Evolutionary conservation across 2,797 vertebrate genomes (phyloP).

Genomic region (Pipistrellus kuhlii): DNA sequence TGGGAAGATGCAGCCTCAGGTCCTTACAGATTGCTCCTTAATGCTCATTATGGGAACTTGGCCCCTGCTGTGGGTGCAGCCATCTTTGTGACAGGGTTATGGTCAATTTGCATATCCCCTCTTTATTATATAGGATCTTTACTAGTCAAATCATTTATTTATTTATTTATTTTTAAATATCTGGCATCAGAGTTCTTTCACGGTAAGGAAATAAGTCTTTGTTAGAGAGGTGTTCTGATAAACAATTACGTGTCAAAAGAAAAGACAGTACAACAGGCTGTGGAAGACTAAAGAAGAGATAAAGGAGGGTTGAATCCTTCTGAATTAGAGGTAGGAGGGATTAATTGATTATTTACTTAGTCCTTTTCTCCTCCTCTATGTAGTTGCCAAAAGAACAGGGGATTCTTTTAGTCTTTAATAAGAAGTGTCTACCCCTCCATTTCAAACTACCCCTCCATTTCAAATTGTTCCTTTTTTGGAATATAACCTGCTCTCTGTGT

Average conservation of each 20-base stretch:
- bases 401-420: neutral
- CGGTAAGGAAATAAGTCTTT: neutral
- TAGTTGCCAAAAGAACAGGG: neutral
- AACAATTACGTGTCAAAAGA: neutral
- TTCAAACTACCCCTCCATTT: neutral
- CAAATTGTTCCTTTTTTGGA: neutral
- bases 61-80: too few species aligned
- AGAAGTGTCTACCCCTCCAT: neutral
- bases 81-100: too few species aligned
- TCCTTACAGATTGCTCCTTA: too few species aligned
- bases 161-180: slow-evolving; percentile 51
- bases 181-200: slow-evolving; percentile 44
- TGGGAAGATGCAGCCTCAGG: too few species aligned
- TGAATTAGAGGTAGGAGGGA: neutral
- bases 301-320: neutral
- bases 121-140: neutral
- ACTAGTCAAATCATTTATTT: neutral
- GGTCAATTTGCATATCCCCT: too few species aligned
- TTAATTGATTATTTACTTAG: slow-evolving; percentile 8
- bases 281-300: neutral
- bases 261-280: neutral
- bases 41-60: too few species aligned
- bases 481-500: neutral
- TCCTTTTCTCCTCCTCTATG: neutral
- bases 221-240: neutral